A percentile compares a stretch with the other conserved stretches of the same genome.
phyloP scores from a whole-genome alignment of 2,888 invertebrate genomes.

The Idaea straminata region DNA sequence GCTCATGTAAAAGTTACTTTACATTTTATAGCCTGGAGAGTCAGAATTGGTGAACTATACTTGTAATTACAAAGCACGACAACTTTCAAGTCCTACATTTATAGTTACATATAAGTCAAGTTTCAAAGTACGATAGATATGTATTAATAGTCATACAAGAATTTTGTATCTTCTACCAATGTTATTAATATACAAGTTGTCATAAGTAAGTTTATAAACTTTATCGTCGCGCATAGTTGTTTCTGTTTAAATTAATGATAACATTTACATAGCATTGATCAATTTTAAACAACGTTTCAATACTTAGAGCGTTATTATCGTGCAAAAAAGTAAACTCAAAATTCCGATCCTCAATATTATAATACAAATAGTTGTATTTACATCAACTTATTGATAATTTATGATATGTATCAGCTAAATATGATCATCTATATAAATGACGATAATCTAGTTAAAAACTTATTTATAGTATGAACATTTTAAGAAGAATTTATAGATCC shows the following conservation, averaged over 20 bases:
- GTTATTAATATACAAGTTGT: neutral
- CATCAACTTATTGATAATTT: neutral
- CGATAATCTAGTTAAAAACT: neutral
- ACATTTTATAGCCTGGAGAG: too few relatives aligned
- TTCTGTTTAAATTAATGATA: neutral
- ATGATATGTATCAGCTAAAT: neutral
- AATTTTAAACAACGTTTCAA: neutral
- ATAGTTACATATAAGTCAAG: too few relatives aligned
- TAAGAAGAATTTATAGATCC: constrained; percentile 1
- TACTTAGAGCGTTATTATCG: neutral
- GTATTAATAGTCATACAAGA: too few relatives aligned
- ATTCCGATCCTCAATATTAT: too few relatives aligned
- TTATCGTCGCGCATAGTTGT: neutral
- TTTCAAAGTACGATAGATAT: too few relatives aligned
- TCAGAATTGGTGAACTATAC: too few relatives aligned
- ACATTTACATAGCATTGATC: neutral
- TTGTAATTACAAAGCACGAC: too few relatives aligned
- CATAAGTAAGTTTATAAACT: neutral
- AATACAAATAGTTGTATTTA: too few relatives aligned
- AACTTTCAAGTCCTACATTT: too few relatives aligned
- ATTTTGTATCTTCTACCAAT: neutral
- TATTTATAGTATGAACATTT: too few relatives aligned
- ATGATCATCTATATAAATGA: neutral
- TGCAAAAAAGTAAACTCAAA: neutral
- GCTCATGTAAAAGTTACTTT: neutral